phyloP scores from a whole-genome alignment of 64 coral and sea anemone genomes.

The Montipora foliosa region DNA sequence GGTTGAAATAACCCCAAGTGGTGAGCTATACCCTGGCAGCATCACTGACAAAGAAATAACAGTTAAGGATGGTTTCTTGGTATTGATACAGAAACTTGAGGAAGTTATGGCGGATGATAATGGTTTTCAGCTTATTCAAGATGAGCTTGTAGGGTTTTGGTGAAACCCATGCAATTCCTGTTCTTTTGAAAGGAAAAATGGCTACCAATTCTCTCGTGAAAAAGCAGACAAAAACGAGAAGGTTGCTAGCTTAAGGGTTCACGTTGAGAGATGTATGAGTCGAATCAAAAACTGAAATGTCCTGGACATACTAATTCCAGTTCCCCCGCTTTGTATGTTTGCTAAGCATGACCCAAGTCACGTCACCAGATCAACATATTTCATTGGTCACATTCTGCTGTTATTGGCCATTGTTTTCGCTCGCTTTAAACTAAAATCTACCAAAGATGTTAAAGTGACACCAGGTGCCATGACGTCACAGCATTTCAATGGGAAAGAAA shows the following conservation, averaged over 20 bases:
- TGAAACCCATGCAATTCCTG: conserved; percentile 51
- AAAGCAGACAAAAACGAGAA: conserved; percentile 57
- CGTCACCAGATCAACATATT: conserved; percentile 23
- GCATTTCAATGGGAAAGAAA: background rate
- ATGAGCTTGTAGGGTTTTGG: conserved; percentile 68
- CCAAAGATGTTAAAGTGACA: background rate
- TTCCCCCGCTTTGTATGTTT: background rate
- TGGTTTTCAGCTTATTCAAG: conserved; percentile 43
- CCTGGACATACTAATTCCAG: conserved; percentile 36
- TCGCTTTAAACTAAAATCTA: background rate
- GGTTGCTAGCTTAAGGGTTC: conserved; percentile 64
- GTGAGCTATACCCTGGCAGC: conserved; percentile 55
- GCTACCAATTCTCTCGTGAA: conserved; percentile 64
- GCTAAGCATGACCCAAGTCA: background rate
- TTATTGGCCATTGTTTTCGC: background rate
- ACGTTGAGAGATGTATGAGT: conserved; percentile 70
- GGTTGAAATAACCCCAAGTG: conserved; percentile 65
- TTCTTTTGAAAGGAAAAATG: conserved; percentile 45
- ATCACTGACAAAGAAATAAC: conserved; percentile 67
- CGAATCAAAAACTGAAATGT: conserved; percentile 73
- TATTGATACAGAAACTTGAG: conserved; percentile 1
- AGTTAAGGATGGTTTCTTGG: conserved; percentile 53
- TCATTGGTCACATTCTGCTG: conserved; percentile 31
- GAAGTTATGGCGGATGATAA: conserved; percentile 33
- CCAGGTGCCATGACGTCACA: background rate